Conservation (phyloP, 2,888 invertebrate species). For the Molorchus minor region DNA sequence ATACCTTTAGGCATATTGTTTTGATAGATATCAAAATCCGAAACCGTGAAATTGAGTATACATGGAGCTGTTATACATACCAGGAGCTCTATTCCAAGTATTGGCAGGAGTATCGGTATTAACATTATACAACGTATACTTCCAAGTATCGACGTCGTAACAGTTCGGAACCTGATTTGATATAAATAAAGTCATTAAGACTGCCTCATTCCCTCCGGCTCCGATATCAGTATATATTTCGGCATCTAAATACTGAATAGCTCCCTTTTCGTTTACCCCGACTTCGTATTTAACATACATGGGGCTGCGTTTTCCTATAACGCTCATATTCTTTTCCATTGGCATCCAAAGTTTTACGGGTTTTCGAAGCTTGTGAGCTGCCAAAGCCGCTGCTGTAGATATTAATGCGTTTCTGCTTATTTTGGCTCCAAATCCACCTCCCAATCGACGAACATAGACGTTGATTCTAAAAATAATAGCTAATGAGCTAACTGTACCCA, state of each 20-base stretch:
- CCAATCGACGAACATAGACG: conserved; percentile 75
- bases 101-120: conserved; percentile 73
- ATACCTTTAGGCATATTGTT: no score
- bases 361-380: conserved; percentile 68
- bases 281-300: conserved; percentile 73
- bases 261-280: conserved; percentile 70
- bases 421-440: conserved; percentile 86
- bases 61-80: conserved; percentile 58
- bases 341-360: conserved; percentile 78
- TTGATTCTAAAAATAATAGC: conserved; percentile 75
- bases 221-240: conserved; percentile 68
- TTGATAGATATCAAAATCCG: no score
- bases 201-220: conserved; percentile 65
- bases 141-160: conserved; percentile 69
- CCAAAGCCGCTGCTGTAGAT: conserved; percentile 75
- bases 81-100: conserved; percentile 74
- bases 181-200: no score
- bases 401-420: conserved; percentile 69
- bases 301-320: conserved; percentile 67
- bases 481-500: no score
- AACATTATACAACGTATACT: conserved; percentile 62
- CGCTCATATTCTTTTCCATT: conserved; percentile 76
- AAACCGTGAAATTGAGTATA: no score
- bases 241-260: conserved; percentile 71
- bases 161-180: conserved; percentile 64